phyloP scores from a whole-genome alignment of 2,113 vertebrate species.

The Sphaerodactylus townsendi region DNA sequence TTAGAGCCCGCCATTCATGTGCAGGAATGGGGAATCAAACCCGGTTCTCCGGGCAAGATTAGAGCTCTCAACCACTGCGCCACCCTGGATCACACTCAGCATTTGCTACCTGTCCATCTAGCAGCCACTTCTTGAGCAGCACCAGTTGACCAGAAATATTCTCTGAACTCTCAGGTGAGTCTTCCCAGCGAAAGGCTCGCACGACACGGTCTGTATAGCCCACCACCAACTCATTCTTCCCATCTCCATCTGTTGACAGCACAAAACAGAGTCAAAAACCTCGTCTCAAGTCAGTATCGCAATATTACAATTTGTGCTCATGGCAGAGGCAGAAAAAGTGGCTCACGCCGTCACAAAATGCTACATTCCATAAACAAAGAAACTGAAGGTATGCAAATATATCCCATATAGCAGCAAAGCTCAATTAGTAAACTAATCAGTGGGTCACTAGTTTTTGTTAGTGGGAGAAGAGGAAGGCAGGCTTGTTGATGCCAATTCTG shows the following conservation, averaged over 20 bases:
- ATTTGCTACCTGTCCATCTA: constrained; percentile 91
- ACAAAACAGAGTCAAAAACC: neutral
- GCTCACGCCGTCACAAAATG: neutral
- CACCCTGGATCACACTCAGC: too few relatives aligned
- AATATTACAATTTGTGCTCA: neutral
- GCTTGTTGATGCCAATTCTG: neutral
- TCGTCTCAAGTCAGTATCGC: neutral
- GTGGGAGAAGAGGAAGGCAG: neutral
- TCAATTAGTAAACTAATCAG: neutral
- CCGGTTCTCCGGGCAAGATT: too few relatives aligned
- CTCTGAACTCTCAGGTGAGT: constrained; percentile 78
- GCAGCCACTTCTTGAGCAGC: constrained; percentile 93
- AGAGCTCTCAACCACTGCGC: too few relatives aligned
- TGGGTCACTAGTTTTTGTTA: neutral
- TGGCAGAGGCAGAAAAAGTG: rapidly evolving
- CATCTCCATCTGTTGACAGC: constrained; percentile 86
- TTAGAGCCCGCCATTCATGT: too few relatives aligned
- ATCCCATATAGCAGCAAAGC: neutral
- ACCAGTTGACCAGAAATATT: constrained; percentile 84
- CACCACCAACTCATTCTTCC: constrained; percentile 89
- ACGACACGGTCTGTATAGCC: constrained; percentile 98
- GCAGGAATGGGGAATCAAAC: too few relatives aligned
- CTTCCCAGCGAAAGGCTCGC: constrained; percentile 95
- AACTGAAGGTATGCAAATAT: neutral
- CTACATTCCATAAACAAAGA: neutral